Conservation (phyloP, 2,888 invertebrate genomes). For the Thereva unica region DNA sequence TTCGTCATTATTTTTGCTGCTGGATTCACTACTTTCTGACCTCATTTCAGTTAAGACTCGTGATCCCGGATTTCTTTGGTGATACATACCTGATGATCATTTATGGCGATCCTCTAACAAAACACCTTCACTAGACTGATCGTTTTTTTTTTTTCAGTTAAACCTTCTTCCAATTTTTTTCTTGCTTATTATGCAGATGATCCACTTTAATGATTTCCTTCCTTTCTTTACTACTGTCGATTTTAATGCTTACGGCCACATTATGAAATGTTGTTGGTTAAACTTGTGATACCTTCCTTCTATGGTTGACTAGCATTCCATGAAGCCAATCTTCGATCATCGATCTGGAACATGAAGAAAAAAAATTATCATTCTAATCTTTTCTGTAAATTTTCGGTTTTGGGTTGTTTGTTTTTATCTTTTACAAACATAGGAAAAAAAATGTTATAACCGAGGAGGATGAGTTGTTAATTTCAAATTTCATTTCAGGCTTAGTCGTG, state of each 20-base stretch:
- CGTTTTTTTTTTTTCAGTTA: neutral
- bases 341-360: conserved; percentile 31
- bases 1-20: conserved; percentile 30
- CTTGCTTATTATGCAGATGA: conserved; percentile 2
- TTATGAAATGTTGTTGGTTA: conserved; percentile 5
- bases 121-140: neutral
- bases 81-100: conserved; percentile 8
- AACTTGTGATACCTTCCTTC: neutral
- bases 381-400: conserved; percentile 11
- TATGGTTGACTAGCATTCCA: conserved; percentile 24
- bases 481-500: too few species aligned
- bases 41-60: conserved; percentile 16
- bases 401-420: neutral
- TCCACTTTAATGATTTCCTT: conserved; percentile 8
- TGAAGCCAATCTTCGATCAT: conserved; percentile 8
- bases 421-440: neutral
- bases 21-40: conserved; percentile 24
- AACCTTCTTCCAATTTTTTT: neutral
- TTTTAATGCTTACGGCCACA: conserved; percentile 17
- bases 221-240: neutral
- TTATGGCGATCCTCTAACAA: neutral
- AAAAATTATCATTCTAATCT: conserved; percentile 8
- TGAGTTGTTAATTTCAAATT: too few species aligned
- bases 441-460: too few species aligned
- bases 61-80: conserved; percentile 6